phyloP scores from a whole-genome alignment of 2,888 invertebrate genomes.

The Sphecodes monilicornis region DNA sequence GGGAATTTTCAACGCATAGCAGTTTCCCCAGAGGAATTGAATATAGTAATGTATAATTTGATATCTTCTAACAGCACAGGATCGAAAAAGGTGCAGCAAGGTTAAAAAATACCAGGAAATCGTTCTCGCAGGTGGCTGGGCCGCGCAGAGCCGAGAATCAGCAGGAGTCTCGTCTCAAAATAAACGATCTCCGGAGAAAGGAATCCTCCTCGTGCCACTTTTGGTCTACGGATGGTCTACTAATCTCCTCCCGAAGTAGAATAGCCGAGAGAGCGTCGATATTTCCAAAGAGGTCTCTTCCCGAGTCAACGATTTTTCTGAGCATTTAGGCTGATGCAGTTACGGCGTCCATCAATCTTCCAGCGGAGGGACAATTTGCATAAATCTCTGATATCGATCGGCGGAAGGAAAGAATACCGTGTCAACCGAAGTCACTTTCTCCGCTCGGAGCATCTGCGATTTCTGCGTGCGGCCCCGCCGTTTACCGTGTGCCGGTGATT shows the following conservation, averaged over 20 bases:
- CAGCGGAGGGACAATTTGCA: slow-evolving; percentile 31
- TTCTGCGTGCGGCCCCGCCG: slow-evolving; percentile 51
- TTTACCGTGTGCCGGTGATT: not conserved
- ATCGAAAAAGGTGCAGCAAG: not conserved
- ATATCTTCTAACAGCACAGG: not conserved
- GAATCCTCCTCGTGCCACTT: slow-evolving; percentile 10
- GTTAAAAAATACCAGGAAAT: not conserved
- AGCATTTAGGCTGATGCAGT: not conserved
- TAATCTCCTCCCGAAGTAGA: not conserved
- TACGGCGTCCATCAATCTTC: slow-evolving; percentile 7
- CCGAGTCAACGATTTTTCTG: not conserved
- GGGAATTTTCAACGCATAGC: not conserved
- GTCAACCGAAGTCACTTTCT: slow-evolving; percentile 76
- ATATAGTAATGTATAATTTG: not conserved
- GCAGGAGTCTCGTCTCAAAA: not conserved
- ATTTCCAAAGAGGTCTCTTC: not conserved
- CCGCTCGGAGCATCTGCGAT: slow-evolving; percentile 44
- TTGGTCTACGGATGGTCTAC: not conserved
- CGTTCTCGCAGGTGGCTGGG: not conserved
- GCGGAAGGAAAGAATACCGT: slow-evolving; percentile 68
- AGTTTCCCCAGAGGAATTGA: not conserved
- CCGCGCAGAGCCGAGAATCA: not conserved
- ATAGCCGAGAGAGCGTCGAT: not conserved
- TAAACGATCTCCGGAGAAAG: slow-evolving; percentile 6
- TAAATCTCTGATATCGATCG: slow-evolving; percentile 44